A percentile compares a stretch with the other conserved stretches of the same genome.
These are phyloP conservation scores for Lepidocolaptes lacrymiger DNA, from an alignment of 2,797 vertebrate species.

Conservation along the genomic window DNA sequence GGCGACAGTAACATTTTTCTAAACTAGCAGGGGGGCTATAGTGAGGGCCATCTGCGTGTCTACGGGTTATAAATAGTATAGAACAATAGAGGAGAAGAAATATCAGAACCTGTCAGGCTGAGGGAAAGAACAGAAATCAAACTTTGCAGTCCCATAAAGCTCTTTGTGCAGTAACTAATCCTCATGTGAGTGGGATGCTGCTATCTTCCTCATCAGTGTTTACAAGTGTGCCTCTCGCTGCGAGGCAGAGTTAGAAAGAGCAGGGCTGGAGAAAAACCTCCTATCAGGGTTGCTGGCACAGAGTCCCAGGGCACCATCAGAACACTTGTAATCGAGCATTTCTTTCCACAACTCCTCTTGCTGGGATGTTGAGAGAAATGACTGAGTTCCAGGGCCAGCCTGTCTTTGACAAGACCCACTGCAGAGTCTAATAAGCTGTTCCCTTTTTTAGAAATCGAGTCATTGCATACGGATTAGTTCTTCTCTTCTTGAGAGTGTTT, in stretches of 20 bases:
- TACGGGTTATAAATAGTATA: constrained; percentile 30
- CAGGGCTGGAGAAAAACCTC: background rate
- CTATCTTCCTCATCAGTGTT: background rate
- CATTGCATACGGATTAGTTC: background rate
- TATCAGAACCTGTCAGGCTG: background rate
- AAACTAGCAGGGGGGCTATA: background rate
- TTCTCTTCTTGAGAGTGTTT: background rate
- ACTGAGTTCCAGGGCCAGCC: background rate
- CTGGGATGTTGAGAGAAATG: background rate
- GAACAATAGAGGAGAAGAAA: constrained; percentile 8
- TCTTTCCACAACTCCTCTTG: background rate
- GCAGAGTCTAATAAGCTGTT: background rate
- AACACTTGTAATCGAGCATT: background rate
- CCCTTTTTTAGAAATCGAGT: background rate
- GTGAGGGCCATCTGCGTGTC: background rate
- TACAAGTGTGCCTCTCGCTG: background rate
- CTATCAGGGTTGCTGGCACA: background rate
- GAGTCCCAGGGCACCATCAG: background rate
- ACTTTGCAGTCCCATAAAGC: background rate
- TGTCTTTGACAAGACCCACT: background rate
- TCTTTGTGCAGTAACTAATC: background rate
- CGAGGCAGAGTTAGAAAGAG: background rate
- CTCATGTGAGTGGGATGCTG: background rate
- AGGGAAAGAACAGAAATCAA: background rate
- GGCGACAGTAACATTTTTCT: constrained; percentile 8